A percentile compares a stretch with the other conserved stretches of the same genome.
Evolutionary conservation across 2,797 vertebrate species (phyloP).

Genomic region (Pelodytes ibericus): DNA sequence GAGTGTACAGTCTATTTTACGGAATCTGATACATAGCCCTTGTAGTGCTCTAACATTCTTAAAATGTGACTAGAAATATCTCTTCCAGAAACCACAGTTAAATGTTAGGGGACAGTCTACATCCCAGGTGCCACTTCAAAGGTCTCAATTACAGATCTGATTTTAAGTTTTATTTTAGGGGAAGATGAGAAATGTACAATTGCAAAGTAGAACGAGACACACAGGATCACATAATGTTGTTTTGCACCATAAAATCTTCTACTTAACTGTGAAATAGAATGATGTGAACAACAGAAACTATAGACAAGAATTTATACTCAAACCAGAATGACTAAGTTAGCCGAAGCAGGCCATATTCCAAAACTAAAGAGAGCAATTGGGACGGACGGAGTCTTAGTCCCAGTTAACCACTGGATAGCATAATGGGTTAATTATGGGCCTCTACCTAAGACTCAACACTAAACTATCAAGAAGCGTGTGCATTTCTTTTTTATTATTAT

Average conservation of each 20-base stretch:
- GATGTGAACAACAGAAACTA: conserved; percentile 15
- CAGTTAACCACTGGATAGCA: too few relatives aligned
- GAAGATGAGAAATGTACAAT: conserved; percentile 22
- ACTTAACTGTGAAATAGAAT: conserved; percentile 11
- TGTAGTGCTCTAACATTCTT: conserved; percentile 19
- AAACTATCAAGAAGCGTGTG: too few relatives aligned
- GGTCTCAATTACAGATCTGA: conserved; percentile 35
- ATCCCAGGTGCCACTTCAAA: conserved; percentile 39
- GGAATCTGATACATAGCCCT: conserved; percentile 16
- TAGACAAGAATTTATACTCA: conserved; percentile 13
- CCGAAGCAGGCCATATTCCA: neutral
- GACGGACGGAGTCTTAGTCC: too few relatives aligned
- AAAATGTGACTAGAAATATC: conserved; percentile 9
- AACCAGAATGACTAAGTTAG: neutral
- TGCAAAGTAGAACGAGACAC: conserved; percentile 34
- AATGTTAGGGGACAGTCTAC: conserved; percentile 22
- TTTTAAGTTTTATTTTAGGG: conserved; percentile 25
- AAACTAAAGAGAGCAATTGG: neutral
- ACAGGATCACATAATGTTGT: conserved; percentile 27
- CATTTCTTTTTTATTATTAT: too few relatives aligned
- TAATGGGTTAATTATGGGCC: too few relatives aligned
- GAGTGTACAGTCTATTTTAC: conserved; percentile 21
- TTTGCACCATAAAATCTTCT: conserved; percentile 25
- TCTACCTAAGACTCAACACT: too few relatives aligned
- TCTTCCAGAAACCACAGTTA: conserved; percentile 35